These are phyloP conservation scores for Callipepla californica DNA, from an alignment of 2,113 vertebrate species.

Conservation along the genomic window DNA sequence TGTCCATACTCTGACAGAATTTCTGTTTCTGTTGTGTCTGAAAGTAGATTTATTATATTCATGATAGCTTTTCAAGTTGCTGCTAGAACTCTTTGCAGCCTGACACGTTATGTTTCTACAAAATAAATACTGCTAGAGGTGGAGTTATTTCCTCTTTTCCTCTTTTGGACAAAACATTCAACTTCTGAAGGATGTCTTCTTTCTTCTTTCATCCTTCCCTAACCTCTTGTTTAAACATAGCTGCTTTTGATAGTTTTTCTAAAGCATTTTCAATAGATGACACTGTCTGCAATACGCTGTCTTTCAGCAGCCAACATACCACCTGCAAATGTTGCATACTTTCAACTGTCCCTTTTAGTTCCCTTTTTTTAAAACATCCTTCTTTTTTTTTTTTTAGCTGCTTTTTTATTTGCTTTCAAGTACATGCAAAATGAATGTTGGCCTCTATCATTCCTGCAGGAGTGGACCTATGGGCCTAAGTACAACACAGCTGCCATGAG, in stretches of 20 bases:
- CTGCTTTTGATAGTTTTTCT: neutral
- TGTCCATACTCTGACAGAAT: neutral
- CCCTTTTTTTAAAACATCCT: neutral
- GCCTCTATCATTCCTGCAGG: neutral
- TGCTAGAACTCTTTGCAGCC: neutral
- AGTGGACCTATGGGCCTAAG: neutral
- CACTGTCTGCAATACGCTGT: neutral
- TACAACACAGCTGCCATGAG: too few relatives aligned
- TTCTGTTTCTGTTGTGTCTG: neutral
- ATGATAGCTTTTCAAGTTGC: neutral
- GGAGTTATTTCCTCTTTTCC: neutral
- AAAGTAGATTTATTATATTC: neutral
- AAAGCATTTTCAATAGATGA: neutral
- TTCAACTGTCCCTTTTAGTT: neutral
- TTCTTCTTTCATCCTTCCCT: neutral
- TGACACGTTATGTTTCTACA: neutral
- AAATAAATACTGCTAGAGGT: neutral
- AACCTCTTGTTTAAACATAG: neutral
- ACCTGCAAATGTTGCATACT: neutral
- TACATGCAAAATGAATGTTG: accelerated
- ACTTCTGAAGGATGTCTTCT: neutral
- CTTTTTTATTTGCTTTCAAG: neutral
- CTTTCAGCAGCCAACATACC: neutral
- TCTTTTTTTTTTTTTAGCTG: neutral
- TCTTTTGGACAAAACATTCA: neutral